Evolutionary conservation across 2,113 vertebrate species (phyloP).

Genomic region (Dromas ardeola): DNA sequence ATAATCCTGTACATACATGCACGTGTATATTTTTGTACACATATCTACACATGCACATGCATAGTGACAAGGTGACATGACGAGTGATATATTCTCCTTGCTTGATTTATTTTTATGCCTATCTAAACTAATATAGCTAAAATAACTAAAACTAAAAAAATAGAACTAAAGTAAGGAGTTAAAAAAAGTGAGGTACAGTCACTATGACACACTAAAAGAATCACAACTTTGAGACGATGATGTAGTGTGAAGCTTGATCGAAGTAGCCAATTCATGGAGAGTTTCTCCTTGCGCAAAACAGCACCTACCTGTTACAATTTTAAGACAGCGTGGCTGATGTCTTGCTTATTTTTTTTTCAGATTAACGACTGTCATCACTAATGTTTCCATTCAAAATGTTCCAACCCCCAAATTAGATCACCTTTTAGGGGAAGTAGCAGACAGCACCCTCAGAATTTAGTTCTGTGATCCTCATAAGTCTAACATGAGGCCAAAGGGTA

Average conservation of each 20-base stretch:
- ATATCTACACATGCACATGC: background rate
- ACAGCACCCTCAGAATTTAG: background rate
- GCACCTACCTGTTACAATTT: background rate
- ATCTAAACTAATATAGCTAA: background rate
- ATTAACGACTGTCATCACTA: background rate
- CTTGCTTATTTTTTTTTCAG: background rate
- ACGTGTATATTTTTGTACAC: background rate
- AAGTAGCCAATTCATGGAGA: background rate
- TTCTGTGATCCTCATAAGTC: background rate
- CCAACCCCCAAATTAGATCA: background rate
- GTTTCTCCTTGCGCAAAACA: background rate
- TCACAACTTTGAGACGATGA: background rate
- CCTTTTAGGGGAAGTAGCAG: background rate
- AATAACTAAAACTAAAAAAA: background rate
- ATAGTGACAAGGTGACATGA: background rate
- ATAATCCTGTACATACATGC: background rate
- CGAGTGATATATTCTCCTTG: background rate
- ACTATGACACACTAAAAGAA: background rate
- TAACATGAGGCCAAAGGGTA: background rate
- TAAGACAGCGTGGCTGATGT: background rate
- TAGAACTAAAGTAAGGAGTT: background rate
- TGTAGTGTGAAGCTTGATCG: background rate
- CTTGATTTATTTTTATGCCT: background rate
- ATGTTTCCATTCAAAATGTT: background rate
- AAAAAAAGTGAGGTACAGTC: background rate